Base-by-base conservation (phyloP, 2,113 vertebrate species). In the Sorex fumeus region DNA sequence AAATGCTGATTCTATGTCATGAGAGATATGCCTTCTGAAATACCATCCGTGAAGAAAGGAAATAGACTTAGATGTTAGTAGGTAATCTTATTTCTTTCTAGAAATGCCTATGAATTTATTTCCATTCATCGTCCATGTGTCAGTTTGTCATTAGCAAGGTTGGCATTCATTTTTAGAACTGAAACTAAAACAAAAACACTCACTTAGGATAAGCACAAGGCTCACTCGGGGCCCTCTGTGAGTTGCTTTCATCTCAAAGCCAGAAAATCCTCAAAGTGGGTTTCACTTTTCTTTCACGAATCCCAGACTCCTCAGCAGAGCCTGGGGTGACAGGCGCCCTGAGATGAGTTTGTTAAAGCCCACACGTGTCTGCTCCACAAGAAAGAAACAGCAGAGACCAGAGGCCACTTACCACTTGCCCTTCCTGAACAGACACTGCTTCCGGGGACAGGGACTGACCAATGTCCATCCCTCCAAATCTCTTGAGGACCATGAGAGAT, bases 51-150 rank as follows among this genome's bases (percentile, higher is more conserved):
- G 28, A 84, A 50, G 34, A 82, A 67, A 71, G 6, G 34, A 89
- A 67, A 78, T 16, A 66, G 81, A 87, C 53, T 32, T 36, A 72
- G 84, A 75, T 82, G 28, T 71, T 85, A 92, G n/a, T 4, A 90
- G 84, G 36, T 27, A 36, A 60, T 66, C 82, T 6, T 40, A 70
- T 40, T 85, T 86, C 23, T 57, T 92, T 47, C 70, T 28, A 93
- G 19, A 47, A 79, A 64, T 25, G 75, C 0, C 6, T 3, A 88
- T 43, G 18, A 34, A 28, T 76, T 80, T 82, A 79, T 83, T 90
- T 66, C 45, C 69, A 91, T 27, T 67, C 80, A 64, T 57, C 40
- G n/a, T 34, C 16, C 25, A 76, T 86, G 91, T 76, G 36, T 76
- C 34, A 60, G 12, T 25, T 62, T 95, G 30, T 87, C 62, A 86